phyloP scores from a whole-genome alignment of 2,797 vertebrate species.

The Etheostoma nigrum region DNA sequence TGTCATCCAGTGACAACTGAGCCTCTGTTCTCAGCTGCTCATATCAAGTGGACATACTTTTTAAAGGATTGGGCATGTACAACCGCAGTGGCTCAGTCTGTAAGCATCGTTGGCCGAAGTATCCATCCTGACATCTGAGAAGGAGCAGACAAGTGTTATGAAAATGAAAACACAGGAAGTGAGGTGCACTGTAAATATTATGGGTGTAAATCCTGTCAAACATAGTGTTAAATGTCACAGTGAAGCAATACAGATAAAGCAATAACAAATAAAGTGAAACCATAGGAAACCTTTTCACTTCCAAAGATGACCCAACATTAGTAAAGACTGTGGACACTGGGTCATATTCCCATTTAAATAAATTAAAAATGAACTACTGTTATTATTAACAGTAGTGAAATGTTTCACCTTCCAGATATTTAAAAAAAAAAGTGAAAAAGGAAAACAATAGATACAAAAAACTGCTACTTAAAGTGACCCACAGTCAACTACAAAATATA shows the following conservation, averaged over 20 bases:
- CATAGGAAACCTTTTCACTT: neutral
- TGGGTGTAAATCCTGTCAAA: conserved; percentile 23
- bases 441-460: neutral
- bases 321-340: neutral
- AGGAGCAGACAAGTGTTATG: conserved; percentile 89
- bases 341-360: neutral
- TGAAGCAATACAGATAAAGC: neutral
- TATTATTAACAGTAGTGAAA: neutral
- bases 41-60: conserved; percentile 96
- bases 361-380: neutral
- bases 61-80: conserved; percentile 95
- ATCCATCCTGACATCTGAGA: conserved; percentile 97
- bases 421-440: neutral
- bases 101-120: conserved; percentile 97
- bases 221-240: conserved; percentile 24
- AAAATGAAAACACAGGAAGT: conserved; percentile 65
- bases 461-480: neutral
- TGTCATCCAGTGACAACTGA: conserved; percentile 80
- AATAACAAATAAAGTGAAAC: conserved; percentile 6
- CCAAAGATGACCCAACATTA: neutral
- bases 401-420: neutral
- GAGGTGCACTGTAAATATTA: conserved; percentile 46
- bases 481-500: neutral
- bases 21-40: conserved; percentile 83
- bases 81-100: conserved; percentile 95